phyloP scores from a whole-genome alignment of 2,888 invertebrate species.

The Nephrotoma appendiculata region DNA sequence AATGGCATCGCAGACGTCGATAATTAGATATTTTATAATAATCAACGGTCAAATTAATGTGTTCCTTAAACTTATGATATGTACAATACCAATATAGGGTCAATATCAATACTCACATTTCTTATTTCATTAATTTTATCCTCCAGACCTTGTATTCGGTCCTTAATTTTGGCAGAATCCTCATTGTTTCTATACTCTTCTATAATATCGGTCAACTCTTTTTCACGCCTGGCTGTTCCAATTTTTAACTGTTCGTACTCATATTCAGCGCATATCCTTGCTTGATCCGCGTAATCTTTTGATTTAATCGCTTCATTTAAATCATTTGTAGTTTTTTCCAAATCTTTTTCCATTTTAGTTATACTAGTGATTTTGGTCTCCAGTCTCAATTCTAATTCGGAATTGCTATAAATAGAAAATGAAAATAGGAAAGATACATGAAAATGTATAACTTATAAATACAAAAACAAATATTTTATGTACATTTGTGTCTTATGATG shows the following conservation, averaged over 20 bases:
- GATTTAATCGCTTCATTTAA: constrained; percentile 18
- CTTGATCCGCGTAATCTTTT: constrained; percentile 9
- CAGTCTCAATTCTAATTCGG: not conserved
- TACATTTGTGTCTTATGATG: not conserved
- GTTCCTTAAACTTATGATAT: too few relatives aligned
- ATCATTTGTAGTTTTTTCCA: constrained; percentile 17
- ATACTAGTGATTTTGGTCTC: constrained; percentile 32
- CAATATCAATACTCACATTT: constrained; percentile 5
- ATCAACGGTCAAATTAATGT: too few relatives aligned
- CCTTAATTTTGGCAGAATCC: not conserved
- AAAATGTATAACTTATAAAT: not conserved
- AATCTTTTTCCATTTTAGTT: constrained; percentile 23
- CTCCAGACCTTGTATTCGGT: constrained; percentile 12
- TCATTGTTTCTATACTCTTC: constrained; percentile 25
- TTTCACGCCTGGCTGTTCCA: constrained; percentile 38
- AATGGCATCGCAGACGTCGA: too few relatives aligned
- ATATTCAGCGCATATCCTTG: constrained; percentile 29
- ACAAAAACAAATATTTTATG: not conserved
- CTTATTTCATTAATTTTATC: constrained; percentile 26
- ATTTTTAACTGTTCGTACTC: constrained; percentile 37
- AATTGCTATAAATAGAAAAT: not conserved
- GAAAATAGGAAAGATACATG: not conserved
- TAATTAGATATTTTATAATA: too few relatives aligned
- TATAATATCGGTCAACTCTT: constrained; percentile 36
- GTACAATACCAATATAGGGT: too few relatives aligned